These are phyloP conservation scores for Sebastes aleutianus DNA, from an alignment of 2,797 vertebrate species.

Conservation along the genomic window DNA sequence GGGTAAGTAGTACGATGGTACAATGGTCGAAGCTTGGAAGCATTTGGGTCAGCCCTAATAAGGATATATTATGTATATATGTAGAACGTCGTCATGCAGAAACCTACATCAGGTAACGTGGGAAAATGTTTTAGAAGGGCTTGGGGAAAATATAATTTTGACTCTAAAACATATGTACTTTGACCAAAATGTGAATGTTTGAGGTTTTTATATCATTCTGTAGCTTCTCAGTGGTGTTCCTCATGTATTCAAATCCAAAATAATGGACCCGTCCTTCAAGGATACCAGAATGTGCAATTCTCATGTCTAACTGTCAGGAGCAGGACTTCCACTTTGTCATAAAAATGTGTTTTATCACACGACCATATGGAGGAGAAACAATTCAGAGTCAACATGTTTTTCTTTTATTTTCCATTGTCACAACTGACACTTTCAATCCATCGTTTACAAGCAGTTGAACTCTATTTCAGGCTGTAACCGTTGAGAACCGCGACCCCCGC, in stretches of 20 bases:
- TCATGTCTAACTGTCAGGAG: neutral
- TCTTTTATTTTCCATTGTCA: constrained; percentile 11
- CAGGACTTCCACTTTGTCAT: neutral
- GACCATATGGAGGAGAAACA: neutral
- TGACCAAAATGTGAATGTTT: neutral
- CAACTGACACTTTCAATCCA: constrained; percentile 10
- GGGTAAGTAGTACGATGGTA: too few relatives aligned
- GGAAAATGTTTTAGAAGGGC: neutral
- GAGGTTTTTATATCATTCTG: too few relatives aligned
- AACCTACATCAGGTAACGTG: too few relatives aligned
- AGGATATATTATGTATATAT: too few relatives aligned
- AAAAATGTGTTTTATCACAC: neutral
- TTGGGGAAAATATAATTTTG: neutral
- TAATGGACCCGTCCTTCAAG: too few relatives aligned
- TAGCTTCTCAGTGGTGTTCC: too few relatives aligned
- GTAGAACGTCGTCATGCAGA: too few relatives aligned
- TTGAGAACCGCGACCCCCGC: neutral
- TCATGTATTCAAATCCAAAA: too few relatives aligned
- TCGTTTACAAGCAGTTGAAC: neutral
- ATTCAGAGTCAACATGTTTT: neutral
- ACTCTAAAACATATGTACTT: neutral
- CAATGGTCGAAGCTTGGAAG: too few relatives aligned
- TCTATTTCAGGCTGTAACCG: constrained; percentile 14
- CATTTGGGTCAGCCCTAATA: too few relatives aligned
- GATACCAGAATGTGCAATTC: neutral